Percentiles rank a stretch among this genome's conserved stretches.
Evolutionary conservation across 2,113 vertebrate genomes (phyloP).

Genomic region (Datnioides undecimradiatus): DNA sequence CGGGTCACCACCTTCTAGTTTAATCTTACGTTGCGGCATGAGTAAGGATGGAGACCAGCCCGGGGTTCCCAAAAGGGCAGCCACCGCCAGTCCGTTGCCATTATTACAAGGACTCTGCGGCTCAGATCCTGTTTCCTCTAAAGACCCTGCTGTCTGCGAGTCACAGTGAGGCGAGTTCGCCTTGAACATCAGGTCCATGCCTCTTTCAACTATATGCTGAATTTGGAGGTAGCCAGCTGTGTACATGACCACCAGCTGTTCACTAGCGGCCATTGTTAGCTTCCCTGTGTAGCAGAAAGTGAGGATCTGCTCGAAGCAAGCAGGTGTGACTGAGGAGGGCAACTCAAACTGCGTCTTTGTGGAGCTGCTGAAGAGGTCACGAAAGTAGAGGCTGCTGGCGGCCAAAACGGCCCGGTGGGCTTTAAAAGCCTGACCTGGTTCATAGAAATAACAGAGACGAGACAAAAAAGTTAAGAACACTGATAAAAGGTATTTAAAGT

Average conservation of each 20-base stretch:
- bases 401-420: constrained; percentile 96
- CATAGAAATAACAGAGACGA: constrained; percentile 24
- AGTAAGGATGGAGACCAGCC: constrained; percentile 89
- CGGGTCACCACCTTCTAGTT: constrained; percentile 90
- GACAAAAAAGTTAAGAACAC: constrained; percentile 21
- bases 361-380: constrained; percentile 97
- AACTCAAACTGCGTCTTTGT: constrained; percentile 97
- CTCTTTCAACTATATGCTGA: constrained; percentile 98
- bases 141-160: constrained; percentile 92
- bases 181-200: constrained; percentile 98
- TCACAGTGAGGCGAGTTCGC: constrained; percentile 98
- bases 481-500: not conserved
- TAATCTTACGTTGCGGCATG: constrained; percentile 89
- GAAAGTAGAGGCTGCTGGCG: constrained; percentile 97
- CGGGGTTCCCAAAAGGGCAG: constrained; percentile 82
- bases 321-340: constrained; percentile 93
- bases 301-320: constrained; percentile 98
- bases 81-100: constrained; percentile 71
- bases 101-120: constrained; percentile 94
- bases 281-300: constrained; percentile 98
- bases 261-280: constrained; percentile 98
- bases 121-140: constrained; percentile 94
- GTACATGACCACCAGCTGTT: constrained; percentile 99
- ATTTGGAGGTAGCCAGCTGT: constrained; percentile 99
- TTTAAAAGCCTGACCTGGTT: constrained; percentile 93